These are phyloP conservation scores for Nomada flava DNA, from an alignment of 2,888 invertebrate species.

Conservation along the genomic window DNA sequence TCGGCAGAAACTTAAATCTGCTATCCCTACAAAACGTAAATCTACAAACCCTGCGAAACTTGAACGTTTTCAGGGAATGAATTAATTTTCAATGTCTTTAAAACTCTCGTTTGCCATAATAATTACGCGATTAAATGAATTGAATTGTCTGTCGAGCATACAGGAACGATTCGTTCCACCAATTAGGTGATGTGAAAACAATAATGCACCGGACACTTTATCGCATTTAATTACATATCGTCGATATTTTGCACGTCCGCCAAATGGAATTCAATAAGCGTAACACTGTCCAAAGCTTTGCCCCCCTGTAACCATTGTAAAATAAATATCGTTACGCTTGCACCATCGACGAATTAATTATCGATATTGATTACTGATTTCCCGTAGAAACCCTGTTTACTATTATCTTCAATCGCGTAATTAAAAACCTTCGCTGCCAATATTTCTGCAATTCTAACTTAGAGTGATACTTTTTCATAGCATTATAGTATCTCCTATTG, in stretches of 20 bases:
- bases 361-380: slow-evolving; percentile 27
- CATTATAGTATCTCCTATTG: too few species aligned
- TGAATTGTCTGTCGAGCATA: not conserved
- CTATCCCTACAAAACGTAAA: slow-evolving; percentile 2
- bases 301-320: not conserved
- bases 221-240: slow-evolving; percentile 9
- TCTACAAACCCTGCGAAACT: slow-evolving; percentile 12
- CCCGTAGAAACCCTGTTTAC: not conserved
- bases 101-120: not conserved
- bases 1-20: slow-evolving; percentile 19
- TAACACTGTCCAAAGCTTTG: too few species aligned
- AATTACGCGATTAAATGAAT: not conserved
- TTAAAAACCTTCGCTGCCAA: not conserved
- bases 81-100: not conserved
- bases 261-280: not conserved
- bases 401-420: slow-evolving; percentile 26
- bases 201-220: not conserved
- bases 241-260: not conserved
- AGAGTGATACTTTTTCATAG: too few species aligned
- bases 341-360: not conserved
- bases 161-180: not conserved
- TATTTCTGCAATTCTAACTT: too few species aligned
- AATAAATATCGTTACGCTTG: not conserved
- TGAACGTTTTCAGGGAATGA: slow-evolving; percentile 20
- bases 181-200: not conserved